Evolutionary conservation across 2,113 vertebrate genomes (phyloP).

Genomic region (Nyctibius bracteatus): DNA sequence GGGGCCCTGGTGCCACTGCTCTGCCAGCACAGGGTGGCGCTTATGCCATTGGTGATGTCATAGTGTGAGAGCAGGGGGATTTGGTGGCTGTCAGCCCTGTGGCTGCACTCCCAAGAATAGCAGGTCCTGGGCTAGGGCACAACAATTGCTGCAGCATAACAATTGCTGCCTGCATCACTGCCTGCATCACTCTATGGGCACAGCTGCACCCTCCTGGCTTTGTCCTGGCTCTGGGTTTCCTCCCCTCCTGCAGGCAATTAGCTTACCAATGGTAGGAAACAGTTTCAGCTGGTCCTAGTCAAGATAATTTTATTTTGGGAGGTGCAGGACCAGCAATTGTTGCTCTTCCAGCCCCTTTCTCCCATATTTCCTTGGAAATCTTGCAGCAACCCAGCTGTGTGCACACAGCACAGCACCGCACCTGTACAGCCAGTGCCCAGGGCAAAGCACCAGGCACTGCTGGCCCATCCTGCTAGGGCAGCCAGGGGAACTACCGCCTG

Average conservation of each 20-base stretch:
- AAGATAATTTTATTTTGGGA: background rate
- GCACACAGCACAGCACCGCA: background rate
- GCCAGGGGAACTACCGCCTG: background rate
- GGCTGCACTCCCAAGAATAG: rapidly evolving
- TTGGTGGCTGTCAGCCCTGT: background rate
- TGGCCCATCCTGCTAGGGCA: background rate
- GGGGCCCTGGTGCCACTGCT: background rate
- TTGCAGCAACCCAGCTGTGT: background rate
- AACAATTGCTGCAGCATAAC: too few relatives aligned
- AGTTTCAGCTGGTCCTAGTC: background rate
- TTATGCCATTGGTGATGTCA: background rate
- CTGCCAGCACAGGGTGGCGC: background rate
- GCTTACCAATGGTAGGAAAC: background rate
- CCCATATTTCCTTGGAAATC: background rate
- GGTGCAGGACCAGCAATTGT: background rate
- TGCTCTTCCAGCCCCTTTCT: background rate
- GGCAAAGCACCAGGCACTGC: background rate
- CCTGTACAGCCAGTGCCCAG: background rate
- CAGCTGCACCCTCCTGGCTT: background rate
- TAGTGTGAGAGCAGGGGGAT: background rate
- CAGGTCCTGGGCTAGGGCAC: background rate
- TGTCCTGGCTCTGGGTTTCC: background rate
- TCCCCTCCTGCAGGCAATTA: background rate
- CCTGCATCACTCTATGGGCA: too few relatives aligned
- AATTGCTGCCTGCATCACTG: too few relatives aligned